Evolutionary conservation across 2,113 vertebrate species (phyloP), one percentile per base, ranked within the genome.

Genomic region (Microtus ochrogaster): DNA sequence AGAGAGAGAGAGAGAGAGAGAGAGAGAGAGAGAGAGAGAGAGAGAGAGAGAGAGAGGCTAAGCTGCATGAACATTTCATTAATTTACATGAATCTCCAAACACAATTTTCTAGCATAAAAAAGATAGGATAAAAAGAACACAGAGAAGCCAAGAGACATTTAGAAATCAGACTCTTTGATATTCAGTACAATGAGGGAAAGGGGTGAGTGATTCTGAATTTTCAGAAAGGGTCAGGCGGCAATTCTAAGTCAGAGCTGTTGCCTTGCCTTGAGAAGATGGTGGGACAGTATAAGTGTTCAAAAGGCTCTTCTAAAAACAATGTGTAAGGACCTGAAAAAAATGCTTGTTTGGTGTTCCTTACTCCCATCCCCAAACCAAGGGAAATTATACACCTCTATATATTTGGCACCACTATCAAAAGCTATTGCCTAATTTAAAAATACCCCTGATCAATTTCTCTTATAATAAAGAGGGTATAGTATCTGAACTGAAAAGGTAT

Each of bases 391-490:
- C 4, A 30, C 2, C 68, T 7, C 1, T 39, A 30, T 26, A 28
- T 49, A 39, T 55, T 76, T 92, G 95, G 77, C 96, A 95, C 44
- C 44, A 68, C 88, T 82, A 85, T 92, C 76, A 52, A 89, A 96
- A 88, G 95, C 7, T 61, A 16, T 10, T 84, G 92, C 44, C 95
- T 96, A 2, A 95, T 82, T 96, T 96, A 77, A 96, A 98, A 98
- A 74, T 92, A 96, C 94, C 63, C 74, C 87, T 97, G 98, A 98
- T 98, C 98, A 91, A 98, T 98, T 97, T 96, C 90, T 93, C 93
- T 95, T 97, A 98, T 72, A 88, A 94, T 98, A 98, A 97, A 88
- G 78, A 33, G 85, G 68, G 61, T 61, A 52, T 49, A 26, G 96
- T 96, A 89, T 78, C 90, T 97, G 92, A 96, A 90, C 96, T 96